Evolutionary conservation across 2,797 vertebrate genomes (phyloP), one percentile per base, ranked within the genome.

Genomic region (Gymnoscopelus braueri): DNA sequence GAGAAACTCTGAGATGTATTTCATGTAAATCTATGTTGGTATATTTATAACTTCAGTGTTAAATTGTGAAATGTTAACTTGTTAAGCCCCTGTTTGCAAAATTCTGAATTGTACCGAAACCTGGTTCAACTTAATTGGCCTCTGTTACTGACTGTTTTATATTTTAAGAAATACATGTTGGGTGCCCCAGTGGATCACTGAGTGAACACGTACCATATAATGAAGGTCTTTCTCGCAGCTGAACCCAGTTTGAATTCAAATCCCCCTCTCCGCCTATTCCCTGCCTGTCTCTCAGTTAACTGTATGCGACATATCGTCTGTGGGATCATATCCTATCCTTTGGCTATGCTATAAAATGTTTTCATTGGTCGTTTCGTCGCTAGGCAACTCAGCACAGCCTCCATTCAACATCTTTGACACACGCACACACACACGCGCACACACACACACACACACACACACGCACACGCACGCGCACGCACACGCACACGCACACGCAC

Each of bases 281-380:
- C 19, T 19, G 19, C 19, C 19, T 19, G 19, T 19, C 19, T 19
- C 19, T 19, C 19, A 19, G 19, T 19, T 19, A 19, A 19, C 19
- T 19, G 19, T 29, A 29, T 29, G 26, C 2, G 26, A 29, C 26
- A 29, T 29, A 19, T 19, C 19, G 8, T 19, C n/a, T 35, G 1
- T 29, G 4, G 57, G 11, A 3, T 23, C 19, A 59, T 7, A 7
- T 55, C 19, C 11, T 39, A 12, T 44, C 55, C 23, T 11, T 55
- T 10, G 39, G 24, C 39, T 44, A 35, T 24, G 51, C 11, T 44
- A 50, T 56, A 4, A 26, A 23, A 72, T 63, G 44, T 73, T 26
- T 44, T 78, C 13, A 91, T 88, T 90, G 88, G 88, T 71, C 11
- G 65, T 6, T 12, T 50, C 82, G 89, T 91, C 89, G 87, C 89